Conservation (phyloP, 2,113 vertebrate genomes). For the Centrocercus urophasianus region DNA sequence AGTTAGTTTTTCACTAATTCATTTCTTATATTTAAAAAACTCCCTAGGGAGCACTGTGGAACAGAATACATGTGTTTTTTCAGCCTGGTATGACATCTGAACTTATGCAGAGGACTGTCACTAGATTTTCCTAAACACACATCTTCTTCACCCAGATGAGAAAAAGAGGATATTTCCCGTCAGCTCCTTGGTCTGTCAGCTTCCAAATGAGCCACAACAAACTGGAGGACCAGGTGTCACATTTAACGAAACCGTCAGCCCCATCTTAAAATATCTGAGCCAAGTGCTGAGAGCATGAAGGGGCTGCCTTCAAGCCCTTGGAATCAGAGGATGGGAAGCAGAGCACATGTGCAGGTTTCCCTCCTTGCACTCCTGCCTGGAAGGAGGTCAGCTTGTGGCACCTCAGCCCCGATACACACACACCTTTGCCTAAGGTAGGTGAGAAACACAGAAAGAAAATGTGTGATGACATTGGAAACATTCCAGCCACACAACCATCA, state of each 20-base stretch:
- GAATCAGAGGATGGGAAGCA: neutral
- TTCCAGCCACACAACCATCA: neutral
- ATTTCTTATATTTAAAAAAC: neutral
- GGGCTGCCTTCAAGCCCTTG: neutral
- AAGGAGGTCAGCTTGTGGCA: neutral
- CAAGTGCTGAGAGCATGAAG: neutral
- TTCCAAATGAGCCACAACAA: neutral
- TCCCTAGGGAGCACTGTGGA: neutral
- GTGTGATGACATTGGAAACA: neutral
- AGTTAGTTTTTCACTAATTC: neutral
- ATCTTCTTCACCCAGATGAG: neutral
- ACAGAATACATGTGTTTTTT: neutral
- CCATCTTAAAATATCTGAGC: neutral
- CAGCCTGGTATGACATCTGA: neutral
- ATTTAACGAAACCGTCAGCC: neutral
- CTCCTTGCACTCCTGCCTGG: neutral
- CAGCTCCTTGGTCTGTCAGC: neutral
- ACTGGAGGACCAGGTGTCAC: neutral
- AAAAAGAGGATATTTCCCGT: neutral
- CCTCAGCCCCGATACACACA: too few relatives aligned
- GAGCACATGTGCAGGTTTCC: rapidly evolving
- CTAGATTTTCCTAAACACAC: neutral
- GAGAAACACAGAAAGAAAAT: neutral
- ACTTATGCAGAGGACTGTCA: neutral
- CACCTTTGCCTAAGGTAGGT: neutral